These are phyloP conservation scores for Ephialtes manifestator DNA, from an alignment of 2,888 invertebrate genomes.

Conservation along the genomic window DNA sequence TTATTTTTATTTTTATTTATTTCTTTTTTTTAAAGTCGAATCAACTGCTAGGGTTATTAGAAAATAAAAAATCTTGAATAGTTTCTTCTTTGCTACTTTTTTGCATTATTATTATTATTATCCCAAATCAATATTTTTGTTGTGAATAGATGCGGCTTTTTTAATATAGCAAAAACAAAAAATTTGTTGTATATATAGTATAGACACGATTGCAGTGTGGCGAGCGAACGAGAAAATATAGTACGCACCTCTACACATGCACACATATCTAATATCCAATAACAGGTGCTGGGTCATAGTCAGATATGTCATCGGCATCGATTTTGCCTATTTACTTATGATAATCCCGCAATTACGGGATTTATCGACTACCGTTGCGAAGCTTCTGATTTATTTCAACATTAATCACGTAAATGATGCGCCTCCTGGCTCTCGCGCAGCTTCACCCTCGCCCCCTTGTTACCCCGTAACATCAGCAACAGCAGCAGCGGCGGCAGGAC, in stretches of 20 bases:
- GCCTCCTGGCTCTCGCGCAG: conserved; percentile 72
- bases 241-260: conserved; percentile 22
- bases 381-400: conserved; percentile 85
- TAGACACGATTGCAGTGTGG: conserved; percentile 29
- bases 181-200: background rate
- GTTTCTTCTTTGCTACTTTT: no score
- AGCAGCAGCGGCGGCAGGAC: conserved; percentile 35
- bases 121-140: no score
- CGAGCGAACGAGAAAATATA: conserved; percentile 45
- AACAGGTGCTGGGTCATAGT: conserved; percentile 73
- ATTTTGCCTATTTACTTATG: conserved; percentile 84
- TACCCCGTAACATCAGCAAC: conserved; percentile 75
- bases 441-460: conserved; percentile 79
- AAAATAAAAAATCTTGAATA: no score
- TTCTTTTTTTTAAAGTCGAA: no score
- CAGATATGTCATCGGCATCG: conserved; percentile 76
- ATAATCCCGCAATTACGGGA: conserved; percentile 85
- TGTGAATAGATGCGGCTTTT: no score
- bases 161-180: no score
- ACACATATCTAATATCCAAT: conserved; percentile 69
- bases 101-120: no score
- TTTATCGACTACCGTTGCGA: conserved; percentile 84
- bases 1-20: no score
- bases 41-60: no score
- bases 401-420: conserved; percentile 86